Conservation (phyloP, 2,113 vertebrate species). For the Oreotrochilus melanogaster region DNA sequence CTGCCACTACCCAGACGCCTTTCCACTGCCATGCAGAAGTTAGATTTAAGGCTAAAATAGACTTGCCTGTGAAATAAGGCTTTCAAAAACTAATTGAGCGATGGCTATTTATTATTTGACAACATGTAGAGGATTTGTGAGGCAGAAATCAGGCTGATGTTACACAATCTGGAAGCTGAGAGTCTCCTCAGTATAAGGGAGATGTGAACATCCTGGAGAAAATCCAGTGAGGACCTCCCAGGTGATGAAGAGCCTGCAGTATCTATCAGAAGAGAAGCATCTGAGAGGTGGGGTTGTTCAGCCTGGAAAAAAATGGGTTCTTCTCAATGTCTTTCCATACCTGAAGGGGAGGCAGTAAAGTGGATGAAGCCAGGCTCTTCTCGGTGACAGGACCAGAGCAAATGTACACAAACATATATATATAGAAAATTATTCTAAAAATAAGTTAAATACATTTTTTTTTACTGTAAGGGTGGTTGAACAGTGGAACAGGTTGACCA, state of each 20-base stretch:
- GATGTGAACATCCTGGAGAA: not conserved
- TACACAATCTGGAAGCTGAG: not conserved
- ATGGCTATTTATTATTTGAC: not conserved
- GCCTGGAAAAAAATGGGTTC: not conserved
- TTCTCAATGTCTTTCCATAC: not conserved
- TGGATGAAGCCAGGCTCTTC: not conserved
- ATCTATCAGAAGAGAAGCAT: rapidly evolving
- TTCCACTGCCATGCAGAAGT: not conserved
- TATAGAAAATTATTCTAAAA: not conserved
- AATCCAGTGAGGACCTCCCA: not conserved
- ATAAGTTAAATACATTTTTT: not conserved
- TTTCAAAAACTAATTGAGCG: not conserved
- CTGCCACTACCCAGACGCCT: not conserved
- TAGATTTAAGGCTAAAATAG: not conserved
- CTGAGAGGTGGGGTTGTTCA: not conserved
- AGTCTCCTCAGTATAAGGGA: not conserved
- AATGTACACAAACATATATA: not conserved
- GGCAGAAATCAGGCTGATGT: not conserved
- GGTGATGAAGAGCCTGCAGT: not conserved
- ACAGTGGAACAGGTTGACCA: not conserved
- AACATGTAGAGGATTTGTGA: not conserved
- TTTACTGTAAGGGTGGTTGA: not conserved
- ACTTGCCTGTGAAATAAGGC: not conserved
- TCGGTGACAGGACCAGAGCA: not conserved
- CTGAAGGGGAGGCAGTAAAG: not conserved